phyloP scores from a whole-genome alignment of 2,888 invertebrate species.

The Lasioglossum vierecki region DNA sequence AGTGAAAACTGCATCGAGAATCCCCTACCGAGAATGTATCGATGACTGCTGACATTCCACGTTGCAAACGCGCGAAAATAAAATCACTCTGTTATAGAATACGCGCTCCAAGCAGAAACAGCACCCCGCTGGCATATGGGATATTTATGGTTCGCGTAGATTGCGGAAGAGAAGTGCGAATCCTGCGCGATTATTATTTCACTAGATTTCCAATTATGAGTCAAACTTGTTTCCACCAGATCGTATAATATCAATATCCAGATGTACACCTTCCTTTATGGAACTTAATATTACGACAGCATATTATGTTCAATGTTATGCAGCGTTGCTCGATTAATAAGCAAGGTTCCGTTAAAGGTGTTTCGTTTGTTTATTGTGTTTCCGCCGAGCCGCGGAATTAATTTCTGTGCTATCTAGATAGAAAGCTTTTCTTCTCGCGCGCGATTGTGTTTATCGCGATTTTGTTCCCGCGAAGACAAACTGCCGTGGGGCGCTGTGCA shows the following conservation, averaged over 20 bases:
- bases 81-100: background rate
- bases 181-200: background rate
- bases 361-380: constrained; percentile 36
- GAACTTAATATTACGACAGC: background rate
- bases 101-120: background rate
- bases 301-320: constrained; percentile 15
- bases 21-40: background rate
- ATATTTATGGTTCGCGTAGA: background rate
- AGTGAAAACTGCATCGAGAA: background rate
- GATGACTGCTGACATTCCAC: background rate
- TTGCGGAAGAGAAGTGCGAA: background rate
- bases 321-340: constrained; percentile 25
- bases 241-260: background rate
- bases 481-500: constrained; percentile 4
- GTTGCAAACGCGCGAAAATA: background rate
- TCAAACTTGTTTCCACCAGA: background rate
- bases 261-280: too few species aligned
- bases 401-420: constrained; percentile 27
- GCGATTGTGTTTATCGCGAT: background rate
- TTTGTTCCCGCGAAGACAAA: constrained; percentile 3
- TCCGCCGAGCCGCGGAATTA: constrained; percentile 17
- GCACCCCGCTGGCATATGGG: background rate
- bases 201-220: background rate
- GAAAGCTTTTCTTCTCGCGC: constrained; percentile 26
- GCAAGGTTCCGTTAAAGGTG: constrained; percentile 33